A percentile compares a stretch with the other conserved stretches of the same genome.
phyloP scores from a whole-genome alignment of 2,113 vertebrate genomes.

The Barnardius zonarius region DNA sequence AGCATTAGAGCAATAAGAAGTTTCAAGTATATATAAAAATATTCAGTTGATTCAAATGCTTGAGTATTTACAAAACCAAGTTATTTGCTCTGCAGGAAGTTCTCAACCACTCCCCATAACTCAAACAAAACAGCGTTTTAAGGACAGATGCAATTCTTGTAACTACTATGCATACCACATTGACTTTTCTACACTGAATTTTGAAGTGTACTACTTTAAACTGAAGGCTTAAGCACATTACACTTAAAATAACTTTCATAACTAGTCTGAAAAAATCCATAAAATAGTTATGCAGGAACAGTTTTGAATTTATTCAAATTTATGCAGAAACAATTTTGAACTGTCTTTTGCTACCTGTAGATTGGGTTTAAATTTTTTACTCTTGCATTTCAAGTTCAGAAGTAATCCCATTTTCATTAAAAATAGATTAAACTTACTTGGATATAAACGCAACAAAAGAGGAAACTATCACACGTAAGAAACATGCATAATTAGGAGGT shows the following conservation, averaged over 20 bases:
- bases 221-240: constrained; percentile 68
- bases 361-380: background rate
- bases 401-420: background rate
- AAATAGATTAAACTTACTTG: background rate
- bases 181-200: constrained; percentile 76
- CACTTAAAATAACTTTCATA: constrained; percentile 50
- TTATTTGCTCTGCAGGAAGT: constrained; percentile 77
- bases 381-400: background rate
- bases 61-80: constrained; percentile 75
- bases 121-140: constrained; percentile 68
- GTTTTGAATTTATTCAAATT: background rate
- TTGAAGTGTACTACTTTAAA: constrained; percentile 70
- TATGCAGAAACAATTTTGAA: background rate
- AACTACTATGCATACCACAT: constrained; percentile 67
- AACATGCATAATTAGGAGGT: background rate
- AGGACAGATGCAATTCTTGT: constrained; percentile 72
- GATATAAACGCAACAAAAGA: background rate
- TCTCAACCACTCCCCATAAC: constrained; percentile 68
- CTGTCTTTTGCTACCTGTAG: background rate
- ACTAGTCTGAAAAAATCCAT: constrained; percentile 73
- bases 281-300: constrained; percentile 76
- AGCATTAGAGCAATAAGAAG: constrained; percentile 80
- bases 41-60: constrained; percentile 74
- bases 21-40: constrained; percentile 75
- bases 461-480: background rate